Base-by-base conservation (phyloP, 1,140 invertebrate genomes). In the Brachionus plicatilis region DNA sequence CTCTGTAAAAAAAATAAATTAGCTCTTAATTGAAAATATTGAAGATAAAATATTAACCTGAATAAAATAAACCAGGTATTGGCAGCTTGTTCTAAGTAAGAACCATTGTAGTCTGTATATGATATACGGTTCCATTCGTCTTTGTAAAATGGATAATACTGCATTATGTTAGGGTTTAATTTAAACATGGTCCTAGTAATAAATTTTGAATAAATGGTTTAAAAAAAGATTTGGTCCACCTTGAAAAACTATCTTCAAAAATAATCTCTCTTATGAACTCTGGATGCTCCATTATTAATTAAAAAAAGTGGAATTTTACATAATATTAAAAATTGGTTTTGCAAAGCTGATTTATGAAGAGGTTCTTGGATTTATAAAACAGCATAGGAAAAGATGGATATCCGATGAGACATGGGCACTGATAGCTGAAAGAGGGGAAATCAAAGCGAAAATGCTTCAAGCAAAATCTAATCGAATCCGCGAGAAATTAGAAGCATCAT, bases 91-190 rank as follows among this genome's bases (percentile, higher is more conserved):
- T 90, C 89, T 33, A 87, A 86, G 84, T 86, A 88, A 24, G 85
- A 84, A 11, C 89, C 89, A 60, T 85, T 86, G 85, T 89, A 90
- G 80, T 90, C 89, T 72, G 86, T 85, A 84, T 89, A 89, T 0
- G 88, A 88, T 33, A 90, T 89, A 85, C 88, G 89, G 80, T 89
- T 89, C 89, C 89, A 89, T 75, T 89, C 89, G 84, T 89, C 88
- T 76, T 88, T 86, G 85, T 88, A 87, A 85, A 90, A 90, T 29
- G 88, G 87, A 85, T 88, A 90, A 37, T 88, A 87, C 8, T 84
- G 85, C 88, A 89, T 88, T 29, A 89, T 83, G 20, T 88, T 88
- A 20, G 87, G 86, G 33, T 88, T 87, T 17, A 72, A 60, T 80
- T 87, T 88, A 85, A 90, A 89, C 87, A 90, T 87, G 17, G 87